Base-by-base conservation (phyloP, 35 echinoderm and acorn worm genomes). In the Ophioderma brevispina region DNA sequence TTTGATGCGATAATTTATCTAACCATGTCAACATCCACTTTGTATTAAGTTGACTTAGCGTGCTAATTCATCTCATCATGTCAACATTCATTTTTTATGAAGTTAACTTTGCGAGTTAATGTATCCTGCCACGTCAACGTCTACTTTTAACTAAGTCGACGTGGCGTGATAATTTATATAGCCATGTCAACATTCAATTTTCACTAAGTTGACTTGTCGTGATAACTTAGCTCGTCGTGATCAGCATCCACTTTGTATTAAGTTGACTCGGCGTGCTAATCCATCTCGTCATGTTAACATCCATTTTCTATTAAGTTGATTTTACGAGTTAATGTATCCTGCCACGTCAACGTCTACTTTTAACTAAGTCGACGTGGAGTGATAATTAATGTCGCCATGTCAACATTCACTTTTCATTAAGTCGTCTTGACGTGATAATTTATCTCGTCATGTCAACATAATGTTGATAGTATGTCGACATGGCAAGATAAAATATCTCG, bases 91-190 rank as follows among this genome's bases (percentile, higher is more conserved):
- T 15, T 39, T 37, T 37, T 80, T 37, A 31, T 0, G 32, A 80
- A 39, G 78, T 80, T 36, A 40, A 80, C 35, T 39, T 80, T 13
- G 36, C 78, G 18, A 80, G 78, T 17, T 80, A 78, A 37, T 39
- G 15, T 80, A 80, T 80, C 78, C 23, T 33, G 33, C 36, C 0
- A 78, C 11, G 78, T 30, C 78, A 33, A 80, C 34, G 6, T 40
- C 34, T 30, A 39, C 6, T 36, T 78, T 78, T 78, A 28, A 31
- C 31, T 31, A 78, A 30, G 76, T 78, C 76, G 31, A n/a, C 76
- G 14, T 78, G 31, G 31, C 1, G 76, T 28, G 76, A 78, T 78
- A 78, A 78, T 33, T 78, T 78, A 78, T 78, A 18, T 33, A 4
- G 35, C 31, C 31, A 78, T 33, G 13, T 33, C 76, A 36, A n/a